Base-by-base conservation (phyloP, 1,140 invertebrate species). In the Tenebrio molitor region DNA sequence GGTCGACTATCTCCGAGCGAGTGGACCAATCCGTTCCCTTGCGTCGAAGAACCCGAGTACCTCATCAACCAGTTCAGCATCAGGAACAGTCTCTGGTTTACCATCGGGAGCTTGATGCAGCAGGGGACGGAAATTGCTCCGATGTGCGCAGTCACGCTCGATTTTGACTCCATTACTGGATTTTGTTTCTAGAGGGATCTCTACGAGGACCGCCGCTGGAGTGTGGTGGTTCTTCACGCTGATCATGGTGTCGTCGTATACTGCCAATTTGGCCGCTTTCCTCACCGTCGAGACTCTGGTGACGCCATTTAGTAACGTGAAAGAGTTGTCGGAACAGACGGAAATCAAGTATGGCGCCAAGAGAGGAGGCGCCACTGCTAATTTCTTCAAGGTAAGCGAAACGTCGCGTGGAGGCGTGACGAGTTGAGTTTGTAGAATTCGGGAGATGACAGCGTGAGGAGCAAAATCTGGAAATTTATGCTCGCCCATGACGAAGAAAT, bases 221-320 rank as follows among this genome's bases (percentile, higher is more conserved):
- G 91, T 91, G 42, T 99, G 97, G 96, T 97, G 93, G 93, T 93
- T 98, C 80, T 98, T 98, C 81, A 96, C 94, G 0, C 85, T 98
- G 5, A 97, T 98, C 75, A 96, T 99, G 84, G 96, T 97, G 5
- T 95, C 95, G 21, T 97, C 95, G 0, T 99, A 99, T 84, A 99
- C 97, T 0, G 97, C 97, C 4, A 98, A 99, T 86, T 88, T 98
- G 69, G 97, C 97, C 65, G 96, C 97, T 53, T 97, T 98, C 83
- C 85, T 99, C 12, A 97, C 96, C 0, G 91, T 96, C n/a, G 95
- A 97, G 83, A 90, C 91, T 0, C 86, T 92, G 73, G 88, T 90
- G 16, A 89, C 91, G 8, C 89, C 93, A 0, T 97, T 99, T 64
- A 89, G 92, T 79, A 89, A 89, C 77, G 92, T 94, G 0, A 89